Base-by-base conservation (phyloP, 1,140 invertebrate genomes). In the Tetramorium alpestre region DNA sequence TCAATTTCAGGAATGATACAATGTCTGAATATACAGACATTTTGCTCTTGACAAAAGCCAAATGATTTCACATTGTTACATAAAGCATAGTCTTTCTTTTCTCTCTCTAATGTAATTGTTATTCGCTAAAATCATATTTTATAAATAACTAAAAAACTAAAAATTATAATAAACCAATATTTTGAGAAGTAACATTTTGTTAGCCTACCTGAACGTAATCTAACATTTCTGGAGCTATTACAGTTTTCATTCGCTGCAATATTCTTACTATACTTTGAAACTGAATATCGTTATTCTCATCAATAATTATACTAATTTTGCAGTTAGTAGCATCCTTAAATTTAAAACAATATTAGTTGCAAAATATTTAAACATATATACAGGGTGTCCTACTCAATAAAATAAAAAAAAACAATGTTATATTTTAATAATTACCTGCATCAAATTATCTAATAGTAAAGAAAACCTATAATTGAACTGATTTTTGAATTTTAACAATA, bases 381-480 rank as follows among this genome's bases (percentile, higher is more conserved):
- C 28, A 28, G 28, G 28, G 22, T 22, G 22, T 22, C 41, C 7
- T 73, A 4, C 1, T 47, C 11, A 16, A 3, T 58, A 62, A 69
- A 11, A 18, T 44, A 41, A 88, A 58, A 64, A 78, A 85, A 78
- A 85, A 49, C 38, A 22, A 65, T 77, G 33, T 47, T 49, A n/a
- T 25, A 82, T 77, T 33, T 87, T 72, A 72, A 8, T 58, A 10
- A 82, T 88, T 91, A 95, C 94, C 91, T 90, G 86, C 75, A 90
- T 82, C 44, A 93, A 93, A 84, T 94, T 94, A 73, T 94, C 89
- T 84, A 95, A 94, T 4, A 96, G 82, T 22, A 93, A 92, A 10
- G 94, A 95, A 88, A 95, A 95, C 28, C 95, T 88, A 69, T 90
- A 93, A 76, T 93, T 92, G 76, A 95, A 96, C 25, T 92, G 84